These are phyloP conservation scores for Microtus richardsoni DNA, from an alignment of 2,113 vertebrate species.

Conservation along the genomic window DNA sequence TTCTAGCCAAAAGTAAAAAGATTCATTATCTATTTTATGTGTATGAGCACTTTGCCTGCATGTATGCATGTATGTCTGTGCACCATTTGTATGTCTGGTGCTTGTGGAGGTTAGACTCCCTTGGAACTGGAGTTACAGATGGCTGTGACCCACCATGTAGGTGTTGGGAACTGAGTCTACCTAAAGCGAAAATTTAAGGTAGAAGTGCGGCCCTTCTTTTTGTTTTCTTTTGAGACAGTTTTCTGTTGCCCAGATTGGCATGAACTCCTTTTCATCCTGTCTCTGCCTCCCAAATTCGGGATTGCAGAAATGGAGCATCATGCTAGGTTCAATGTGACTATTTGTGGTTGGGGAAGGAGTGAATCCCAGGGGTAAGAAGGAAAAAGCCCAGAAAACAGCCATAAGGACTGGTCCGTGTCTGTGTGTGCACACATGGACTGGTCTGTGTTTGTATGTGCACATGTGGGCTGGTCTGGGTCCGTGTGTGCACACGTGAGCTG, in stretches of 20 bases:
- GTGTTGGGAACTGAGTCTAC: background rate
- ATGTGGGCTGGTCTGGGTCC: rapidly evolving
- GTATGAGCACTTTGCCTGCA: background rate
- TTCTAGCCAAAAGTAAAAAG: background rate
- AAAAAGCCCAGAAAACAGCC: background rate
- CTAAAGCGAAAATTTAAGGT: background rate
- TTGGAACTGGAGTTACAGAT: background rate
- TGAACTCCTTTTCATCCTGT: background rate
- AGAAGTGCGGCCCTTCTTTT: background rate
- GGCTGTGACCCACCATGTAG: background rate
- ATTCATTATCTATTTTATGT: background rate
- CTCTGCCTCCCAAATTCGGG: background rate
- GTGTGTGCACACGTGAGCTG: too few relatives aligned
- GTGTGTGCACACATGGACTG: background rate
- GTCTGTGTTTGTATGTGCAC: too few relatives aligned
- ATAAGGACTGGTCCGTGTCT: background rate
- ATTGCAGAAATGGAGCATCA: background rate
- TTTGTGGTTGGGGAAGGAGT: background rate
- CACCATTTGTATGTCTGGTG: background rate
- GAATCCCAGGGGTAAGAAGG: background rate
- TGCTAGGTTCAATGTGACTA: background rate
- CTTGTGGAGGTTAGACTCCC: background rate
- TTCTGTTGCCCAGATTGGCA: background rate
- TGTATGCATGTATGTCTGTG: background rate
- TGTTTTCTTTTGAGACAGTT: background rate